These are phyloP conservation scores for Dasypus novemcinctus DNA, from an alignment of 2,113 vertebrate species.

Conservation along the genomic window DNA sequence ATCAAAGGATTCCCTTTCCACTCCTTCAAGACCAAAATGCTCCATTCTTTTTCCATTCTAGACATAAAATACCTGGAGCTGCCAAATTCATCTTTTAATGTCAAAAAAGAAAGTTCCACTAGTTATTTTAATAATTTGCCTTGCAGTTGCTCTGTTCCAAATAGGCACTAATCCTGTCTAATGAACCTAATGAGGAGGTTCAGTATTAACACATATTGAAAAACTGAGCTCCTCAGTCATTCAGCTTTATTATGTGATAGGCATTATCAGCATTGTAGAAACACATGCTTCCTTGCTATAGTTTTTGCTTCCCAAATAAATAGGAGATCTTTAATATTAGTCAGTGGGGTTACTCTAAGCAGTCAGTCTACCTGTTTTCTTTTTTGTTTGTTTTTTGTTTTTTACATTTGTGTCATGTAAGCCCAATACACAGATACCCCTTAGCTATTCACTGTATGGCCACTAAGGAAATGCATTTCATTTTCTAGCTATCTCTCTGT, in stretches of 20 bases:
- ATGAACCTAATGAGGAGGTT: constrained; percentile 46
- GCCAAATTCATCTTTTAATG: constrained; percentile 51
- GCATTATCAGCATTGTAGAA: not conserved
- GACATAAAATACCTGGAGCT: not conserved
- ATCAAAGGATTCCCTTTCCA: constrained; percentile 27
- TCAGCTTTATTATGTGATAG: not conserved
- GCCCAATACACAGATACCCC: too few species aligned
- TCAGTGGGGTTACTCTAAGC: not conserved
- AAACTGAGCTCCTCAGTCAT: not conserved
- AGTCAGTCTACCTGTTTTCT: not conserved
- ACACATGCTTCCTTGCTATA: not conserved
- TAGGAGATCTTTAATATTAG: not conserved
- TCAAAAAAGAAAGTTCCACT: constrained; percentile 46
- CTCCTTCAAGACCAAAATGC: constrained; percentile 13
- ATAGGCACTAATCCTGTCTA: constrained; percentile 49
- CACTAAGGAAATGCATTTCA: not conserved
- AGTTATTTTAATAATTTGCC: constrained; percentile 50
- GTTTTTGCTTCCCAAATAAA: constrained; percentile 2
- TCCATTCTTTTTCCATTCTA: constrained; percentile 40
- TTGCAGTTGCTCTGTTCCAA: not conserved
- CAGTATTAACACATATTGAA: constrained; percentile 63
- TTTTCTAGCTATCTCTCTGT: constrained; percentile 37
- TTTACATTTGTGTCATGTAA: not conserved
- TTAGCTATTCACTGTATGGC: not conserved
- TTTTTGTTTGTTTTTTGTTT: not conserved